phyloP scores from a whole-genome alignment of 2,888 invertebrate genomes.

The Drosophila ustulata region DNA sequence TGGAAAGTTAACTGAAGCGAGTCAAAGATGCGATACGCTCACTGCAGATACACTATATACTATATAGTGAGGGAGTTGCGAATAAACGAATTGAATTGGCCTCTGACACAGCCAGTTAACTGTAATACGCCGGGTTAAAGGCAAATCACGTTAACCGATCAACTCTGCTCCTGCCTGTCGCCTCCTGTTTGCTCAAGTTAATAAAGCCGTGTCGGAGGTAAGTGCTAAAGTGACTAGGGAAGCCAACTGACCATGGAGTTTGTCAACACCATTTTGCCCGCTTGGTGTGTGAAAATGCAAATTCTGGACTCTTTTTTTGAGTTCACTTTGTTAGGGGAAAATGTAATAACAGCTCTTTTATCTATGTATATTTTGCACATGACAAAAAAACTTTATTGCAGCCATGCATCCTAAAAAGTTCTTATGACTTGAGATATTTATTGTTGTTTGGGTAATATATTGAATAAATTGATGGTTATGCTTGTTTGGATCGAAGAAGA shows the following conservation, averaged over 20 bases:
- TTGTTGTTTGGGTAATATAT: too few relatives aligned
- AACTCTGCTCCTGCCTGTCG: background rate
- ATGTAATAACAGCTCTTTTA: too few relatives aligned
- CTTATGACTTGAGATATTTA: too few relatives aligned
- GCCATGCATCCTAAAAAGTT: too few relatives aligned
- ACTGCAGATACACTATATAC: conserved; percentile 43
- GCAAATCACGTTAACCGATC: conserved; percentile 12
- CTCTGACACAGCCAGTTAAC: conserved; percentile 33
- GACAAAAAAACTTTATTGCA: too few relatives aligned
- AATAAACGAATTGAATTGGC: conserved; percentile 9
- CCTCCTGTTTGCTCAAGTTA: background rate
- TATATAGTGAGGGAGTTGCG: background rate
- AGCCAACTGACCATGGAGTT: background rate
- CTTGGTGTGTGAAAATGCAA: background rate
- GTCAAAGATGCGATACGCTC: conserved; percentile 38
- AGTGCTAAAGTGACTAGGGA: conserved; percentile 1
- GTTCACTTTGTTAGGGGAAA: too few relatives aligned
- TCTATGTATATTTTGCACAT: too few relatives aligned
- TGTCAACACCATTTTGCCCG: too few relatives aligned
- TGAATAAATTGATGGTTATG: too few relatives aligned
- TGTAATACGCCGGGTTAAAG: conserved; percentile 23
- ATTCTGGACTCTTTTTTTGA: background rate
- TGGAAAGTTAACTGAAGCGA: conserved; percentile 60
- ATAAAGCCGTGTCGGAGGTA: background rate
- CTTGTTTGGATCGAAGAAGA: too few relatives aligned